A percentile compares a stretch with the other conserved stretches of the same genome.
These are phyloP conservation scores for Aleiodes testaceus DNA, from an alignment of 2,888 invertebrate species.

Conservation along the genomic window DNA sequence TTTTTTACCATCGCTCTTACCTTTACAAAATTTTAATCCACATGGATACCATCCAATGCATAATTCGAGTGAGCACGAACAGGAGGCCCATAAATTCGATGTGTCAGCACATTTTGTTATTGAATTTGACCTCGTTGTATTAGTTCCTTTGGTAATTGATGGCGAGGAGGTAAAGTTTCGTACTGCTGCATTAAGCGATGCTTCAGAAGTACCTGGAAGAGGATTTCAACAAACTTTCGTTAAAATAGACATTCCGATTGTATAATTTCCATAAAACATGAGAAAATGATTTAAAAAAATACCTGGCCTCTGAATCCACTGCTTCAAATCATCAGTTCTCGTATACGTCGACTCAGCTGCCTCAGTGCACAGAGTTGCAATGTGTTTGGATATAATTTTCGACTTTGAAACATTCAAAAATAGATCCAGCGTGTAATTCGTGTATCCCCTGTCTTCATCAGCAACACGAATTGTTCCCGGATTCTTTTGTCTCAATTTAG, in stretches of 20 bases:
- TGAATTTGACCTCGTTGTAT: slow-evolving; percentile 61
- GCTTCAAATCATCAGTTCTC: slow-evolving; percentile 83
- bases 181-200: slow-evolving; percentile 82
- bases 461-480: slow-evolving; percentile 91
- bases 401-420: slow-evolving; percentile 83
- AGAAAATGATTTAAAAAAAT: too few relatives aligned
- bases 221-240: too few relatives aligned
- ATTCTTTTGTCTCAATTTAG: slow-evolving; percentile 92
- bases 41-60: slow-evolving; percentile 98
- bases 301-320: slow-evolving; percentile 88
- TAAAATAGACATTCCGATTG: too few relatives aligned
- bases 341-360: slow-evolving; percentile 86
- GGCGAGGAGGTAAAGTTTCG: slow-evolving; percentile 80
- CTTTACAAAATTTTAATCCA: slow-evolving; percentile 94
- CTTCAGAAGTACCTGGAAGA: slow-evolving; percentile 79
- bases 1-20: slow-evolving; percentile 80
- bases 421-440: slow-evolving; percentile 88
- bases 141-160: slow-evolving; percentile 65
- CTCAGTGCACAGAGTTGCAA: slow-evolving; percentile 84
- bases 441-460: slow-evolving; percentile 91
- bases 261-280: too few relatives aligned
- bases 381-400: slow-evolving; percentile 82
- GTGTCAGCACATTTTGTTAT: slow-evolving; percentile 78
- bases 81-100: slow-evolving; percentile 82
- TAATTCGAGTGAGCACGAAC: slow-evolving; percentile 88